Evolutionary conservation across 2,888 invertebrate genomes (phyloP), one percentile per base, ranked within the genome.

Genomic region (Xylota sylvarum): DNA sequence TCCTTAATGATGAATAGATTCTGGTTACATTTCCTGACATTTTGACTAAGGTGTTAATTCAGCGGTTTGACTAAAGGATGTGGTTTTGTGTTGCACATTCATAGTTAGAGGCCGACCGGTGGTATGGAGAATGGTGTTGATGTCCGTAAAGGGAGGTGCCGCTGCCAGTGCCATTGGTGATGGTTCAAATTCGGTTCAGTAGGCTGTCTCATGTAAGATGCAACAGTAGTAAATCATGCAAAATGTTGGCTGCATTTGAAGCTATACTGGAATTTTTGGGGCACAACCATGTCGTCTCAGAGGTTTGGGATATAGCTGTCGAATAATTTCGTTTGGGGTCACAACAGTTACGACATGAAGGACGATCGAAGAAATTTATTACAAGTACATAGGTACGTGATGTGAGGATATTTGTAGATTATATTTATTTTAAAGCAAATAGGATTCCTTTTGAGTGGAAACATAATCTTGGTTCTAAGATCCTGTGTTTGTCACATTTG

Each of bases 31-130:
- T 88, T 88, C 88, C 88, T 88, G 88, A 88, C 88, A 82, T 85
- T 88, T 88, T 88, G 88, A 88, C 85, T 88, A 77, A 88, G 88
- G 88, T 88, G 88, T 88, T 88, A 88, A 88, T 88, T 88, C 88
- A 88, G 88, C 88, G 88, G 88, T 88, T 88, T 88, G 85, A 78
- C 77, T 83, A 88, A 87, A 80, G 82, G 88, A 88, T 88, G 84
- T 85, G 88, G 88, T 88, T 85, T 82, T 77, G 86, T 64, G 50
- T 77, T 73, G 67, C 46, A 76, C 74, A 79, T 58, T 40, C 77
- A 37, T 55, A 32, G 77, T 4, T 23, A 32, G 7, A 23, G 23
- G 23, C n/a, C n/a, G n/a, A n/a, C n/a, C 9, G 35, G 35, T 35
- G 9, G 35, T 6, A 9, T 35, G 35, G 35, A 5, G 32, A 32